These are phyloP conservation scores for Euglossa dilemma DNA, from an alignment of 1,140 invertebrate species.

Conservation along the genomic window DNA sequence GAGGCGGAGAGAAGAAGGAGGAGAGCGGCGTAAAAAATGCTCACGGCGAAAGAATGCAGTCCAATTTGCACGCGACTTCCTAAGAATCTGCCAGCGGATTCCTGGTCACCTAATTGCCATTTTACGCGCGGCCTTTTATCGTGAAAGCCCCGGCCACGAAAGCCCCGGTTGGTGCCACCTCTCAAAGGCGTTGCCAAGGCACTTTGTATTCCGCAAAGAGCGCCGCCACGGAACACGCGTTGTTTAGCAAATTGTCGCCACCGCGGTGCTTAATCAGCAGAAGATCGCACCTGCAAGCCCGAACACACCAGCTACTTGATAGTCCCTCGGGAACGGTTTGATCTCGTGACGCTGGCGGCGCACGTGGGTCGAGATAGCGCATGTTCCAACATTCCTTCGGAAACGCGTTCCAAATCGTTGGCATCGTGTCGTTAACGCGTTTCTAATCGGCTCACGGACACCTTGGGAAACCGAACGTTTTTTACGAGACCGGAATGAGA, in stretches of 20 bases:
- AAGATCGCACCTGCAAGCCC: conserved; percentile 38
- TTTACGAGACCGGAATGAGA: conserved; percentile 18
- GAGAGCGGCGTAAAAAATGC: not conserved
- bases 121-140: conserved; percentile 51
- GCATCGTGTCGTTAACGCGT: conserved; percentile 28
- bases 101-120: conserved; percentile 51
- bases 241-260: conserved; percentile 51
- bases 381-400: conserved; percentile 36
- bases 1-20: not conserved
- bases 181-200: conserved; percentile 51
- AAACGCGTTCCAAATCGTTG: conserved; percentile 38
- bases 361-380: conserved; percentile 45
- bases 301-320: conserved; percentile 9
- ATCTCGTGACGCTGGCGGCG: conserved; percentile 22
- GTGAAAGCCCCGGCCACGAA: conserved; percentile 46
- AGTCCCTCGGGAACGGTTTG: conserved; percentile 22
- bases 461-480: not conserved
- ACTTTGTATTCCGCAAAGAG: conserved; percentile 50
- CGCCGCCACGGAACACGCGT: conserved; percentile 41
- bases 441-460: conserved; percentile 25
- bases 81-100: conserved; percentile 41
- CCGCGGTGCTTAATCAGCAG: conserved; percentile 39
- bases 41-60: conserved; percentile 13
- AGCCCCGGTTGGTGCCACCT: conserved; percentile 26
- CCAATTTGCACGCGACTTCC: conserved; percentile 41